These are phyloP conservation scores for Ptyas mucosa DNA, from an alignment of 2,113 vertebrate genomes.

Conservation along the genomic window DNA sequence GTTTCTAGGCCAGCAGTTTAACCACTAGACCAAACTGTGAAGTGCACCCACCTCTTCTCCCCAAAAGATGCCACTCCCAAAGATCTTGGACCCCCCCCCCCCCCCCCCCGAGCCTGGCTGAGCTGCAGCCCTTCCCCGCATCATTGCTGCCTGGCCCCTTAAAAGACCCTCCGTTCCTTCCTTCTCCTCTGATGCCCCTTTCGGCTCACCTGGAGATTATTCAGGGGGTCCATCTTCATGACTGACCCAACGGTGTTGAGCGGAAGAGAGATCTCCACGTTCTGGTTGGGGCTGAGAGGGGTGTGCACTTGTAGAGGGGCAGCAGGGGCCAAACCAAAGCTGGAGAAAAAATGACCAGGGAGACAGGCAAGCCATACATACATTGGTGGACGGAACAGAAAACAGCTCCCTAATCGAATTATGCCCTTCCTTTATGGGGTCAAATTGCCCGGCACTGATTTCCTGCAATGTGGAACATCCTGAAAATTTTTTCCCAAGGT, in stretches of 20 bases:
- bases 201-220: conserved; percentile 89
- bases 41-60: neutral
- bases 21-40: neutral
- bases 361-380: neutral
- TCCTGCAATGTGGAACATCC: neutral
- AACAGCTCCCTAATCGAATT: neutral
- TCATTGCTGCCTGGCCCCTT: neutral
- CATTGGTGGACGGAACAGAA: neutral
- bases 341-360: conserved; percentile 49
- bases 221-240: conserved; percentile 99
- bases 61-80: neutral
- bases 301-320: conserved; percentile 92
- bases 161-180: neutral
- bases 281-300: conserved; percentile 91
- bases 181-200: fast-evolving
- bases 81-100: neutral
- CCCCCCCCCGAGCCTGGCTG: neutral
- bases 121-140: neutral
- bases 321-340: conserved; percentile 93
- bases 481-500: neutral
- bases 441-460: neutral
- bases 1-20: neutral
- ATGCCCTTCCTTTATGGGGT: neutral
- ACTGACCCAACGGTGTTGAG: conserved; percentile 88
- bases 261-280: conserved; percentile 86